Evolutionary conservation across 2,113 vertebrate genomes (phyloP).

Genomic region (Otis tarda): DNA sequence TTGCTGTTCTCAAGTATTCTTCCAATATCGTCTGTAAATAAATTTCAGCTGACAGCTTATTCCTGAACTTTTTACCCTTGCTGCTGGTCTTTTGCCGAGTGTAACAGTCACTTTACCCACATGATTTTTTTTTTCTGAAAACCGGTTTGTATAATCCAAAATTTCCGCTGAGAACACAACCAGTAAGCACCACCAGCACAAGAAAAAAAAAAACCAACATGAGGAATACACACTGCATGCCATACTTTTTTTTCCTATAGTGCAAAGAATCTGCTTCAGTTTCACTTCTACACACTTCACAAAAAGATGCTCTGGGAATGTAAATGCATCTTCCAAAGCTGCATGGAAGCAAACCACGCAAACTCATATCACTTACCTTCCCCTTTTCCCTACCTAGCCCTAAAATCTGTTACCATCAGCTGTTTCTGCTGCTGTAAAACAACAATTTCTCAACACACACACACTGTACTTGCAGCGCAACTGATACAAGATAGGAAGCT

Average conservation of each 20-base stretch:
- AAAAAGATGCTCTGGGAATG: not conserved
- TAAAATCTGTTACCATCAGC: not conserved
- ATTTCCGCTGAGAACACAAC: not conserved
- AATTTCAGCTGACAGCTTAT: not conserved
- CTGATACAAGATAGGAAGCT: fast-evolving
- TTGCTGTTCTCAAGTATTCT: not conserved
- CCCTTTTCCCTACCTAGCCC: not conserved
- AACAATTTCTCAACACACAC: not conserved
- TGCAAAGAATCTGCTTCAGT: not conserved
- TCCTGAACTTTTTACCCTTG: not conserved
- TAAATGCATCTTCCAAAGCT: not conserved
- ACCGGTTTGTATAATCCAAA: not conserved
- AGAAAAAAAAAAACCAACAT: not conserved
- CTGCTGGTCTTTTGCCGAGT: not conserved
- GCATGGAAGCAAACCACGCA: fast-evolving
- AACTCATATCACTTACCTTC: fast-evolving
- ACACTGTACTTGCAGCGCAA: fast-evolving
- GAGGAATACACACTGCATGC: fast-evolving
- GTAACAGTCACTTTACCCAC: not conserved
- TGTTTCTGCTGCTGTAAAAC: not conserved
- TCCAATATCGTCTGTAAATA: not conserved
- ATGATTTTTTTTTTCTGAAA: not conserved
- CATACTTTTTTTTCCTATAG: fast-evolving
- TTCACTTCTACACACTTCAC: not conserved
- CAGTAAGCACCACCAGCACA: fast-evolving